These are phyloP conservation scores for Phaethornis superciliosus DNA, from an alignment of 2,113 vertebrate genomes.

Conservation along the genomic window DNA sequence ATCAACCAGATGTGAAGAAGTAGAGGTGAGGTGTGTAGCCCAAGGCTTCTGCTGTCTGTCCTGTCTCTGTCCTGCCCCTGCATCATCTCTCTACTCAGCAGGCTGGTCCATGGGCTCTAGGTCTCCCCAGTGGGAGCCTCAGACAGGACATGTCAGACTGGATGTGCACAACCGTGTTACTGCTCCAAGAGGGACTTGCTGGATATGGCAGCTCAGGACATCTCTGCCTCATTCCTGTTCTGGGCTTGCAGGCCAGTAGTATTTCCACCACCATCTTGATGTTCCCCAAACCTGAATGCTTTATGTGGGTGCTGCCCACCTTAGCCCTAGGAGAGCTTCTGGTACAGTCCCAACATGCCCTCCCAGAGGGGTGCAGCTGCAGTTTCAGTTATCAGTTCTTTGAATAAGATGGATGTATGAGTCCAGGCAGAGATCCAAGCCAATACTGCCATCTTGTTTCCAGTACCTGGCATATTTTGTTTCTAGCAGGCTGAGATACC, in stretches of 20 bases:
- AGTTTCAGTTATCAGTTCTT: neutral
- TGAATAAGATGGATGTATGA: neutral
- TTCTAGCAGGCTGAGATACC: neutral
- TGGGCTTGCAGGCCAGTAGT: rapidly evolving
- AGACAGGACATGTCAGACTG: rapidly evolving
- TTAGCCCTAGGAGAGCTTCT: neutral
- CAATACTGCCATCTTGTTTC: neutral
- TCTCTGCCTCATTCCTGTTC: neutral
- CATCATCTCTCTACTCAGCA: rapidly evolving
- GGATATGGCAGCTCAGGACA: neutral
- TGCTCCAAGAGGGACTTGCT: rapidly evolving
- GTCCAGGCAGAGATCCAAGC: neutral
- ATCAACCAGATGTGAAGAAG: rapidly evolving
- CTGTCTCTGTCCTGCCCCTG: neutral
- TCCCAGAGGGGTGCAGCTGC: conserved; percentile 31
- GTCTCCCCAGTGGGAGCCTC: rapidly evolving
- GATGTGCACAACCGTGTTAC: rapidly evolving
- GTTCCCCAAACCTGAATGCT: neutral
- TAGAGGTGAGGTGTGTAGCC: neutral
- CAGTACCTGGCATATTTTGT: neutral
- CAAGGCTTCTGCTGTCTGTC: neutral
- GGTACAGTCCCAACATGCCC: neutral
- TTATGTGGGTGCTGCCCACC: neutral
- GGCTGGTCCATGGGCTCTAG: rapidly evolving
- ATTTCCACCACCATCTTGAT: neutral